Conservation (phyloP, 1,140 invertebrate species). For the Lepeophtheirus salmonis region DNA sequence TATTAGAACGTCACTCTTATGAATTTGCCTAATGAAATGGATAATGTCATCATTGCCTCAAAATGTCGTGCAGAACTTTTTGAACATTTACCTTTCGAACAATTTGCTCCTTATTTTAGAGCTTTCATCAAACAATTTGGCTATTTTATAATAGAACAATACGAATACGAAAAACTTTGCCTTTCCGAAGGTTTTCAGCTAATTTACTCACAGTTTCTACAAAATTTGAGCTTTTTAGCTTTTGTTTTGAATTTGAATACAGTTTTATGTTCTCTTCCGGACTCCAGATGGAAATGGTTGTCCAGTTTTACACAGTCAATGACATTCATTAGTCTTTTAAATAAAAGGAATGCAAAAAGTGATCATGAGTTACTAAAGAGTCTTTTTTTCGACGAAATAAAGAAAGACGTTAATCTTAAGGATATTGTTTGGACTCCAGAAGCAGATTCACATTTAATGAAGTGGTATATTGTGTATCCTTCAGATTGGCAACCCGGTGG, state of each 20-base stretch:
- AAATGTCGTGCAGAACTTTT: conserved; percentile 33
- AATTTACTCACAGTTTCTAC: conserved; percentile 39
- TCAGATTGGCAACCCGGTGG: conserved; percentile 47
- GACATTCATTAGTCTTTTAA: neutral
- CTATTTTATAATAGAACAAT: conserved; percentile 35
- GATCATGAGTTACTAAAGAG: neutral
- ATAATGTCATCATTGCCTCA: conserved; percentile 30
- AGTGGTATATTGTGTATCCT: conserved; percentile 39
- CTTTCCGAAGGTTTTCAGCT: conserved; percentile 40
- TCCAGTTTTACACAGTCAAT: neutral
- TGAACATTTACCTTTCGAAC: conserved; percentile 33
- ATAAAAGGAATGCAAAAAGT: neutral
- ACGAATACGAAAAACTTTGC: conserved; percentile 35
- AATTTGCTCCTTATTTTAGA: conserved; percentile 37
- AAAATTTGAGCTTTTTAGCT: conserved; percentile 36
- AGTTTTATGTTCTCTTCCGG: conserved; percentile 33
- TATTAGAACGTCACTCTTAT: conserved; percentile 33
- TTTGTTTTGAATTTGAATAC: conserved; percentile 36
- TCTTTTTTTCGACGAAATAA: neutral
- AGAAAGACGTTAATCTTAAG: neutral
- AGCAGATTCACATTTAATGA: conserved; percentile 41
- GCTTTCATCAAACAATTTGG: conserved; percentile 32
- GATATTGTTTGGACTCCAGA: conserved; percentile 33
- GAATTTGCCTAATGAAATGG: conserved; percentile 29
- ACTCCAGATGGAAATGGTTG: conserved; percentile 22